A percentile compares a stretch with the other conserved stretches of the same genome.
These are phyloP conservation scores for Acrossocheilus wenchowensis DNA, from an alignment of 2,797 vertebrate genomes.

Conservation along the genomic window DNA sequence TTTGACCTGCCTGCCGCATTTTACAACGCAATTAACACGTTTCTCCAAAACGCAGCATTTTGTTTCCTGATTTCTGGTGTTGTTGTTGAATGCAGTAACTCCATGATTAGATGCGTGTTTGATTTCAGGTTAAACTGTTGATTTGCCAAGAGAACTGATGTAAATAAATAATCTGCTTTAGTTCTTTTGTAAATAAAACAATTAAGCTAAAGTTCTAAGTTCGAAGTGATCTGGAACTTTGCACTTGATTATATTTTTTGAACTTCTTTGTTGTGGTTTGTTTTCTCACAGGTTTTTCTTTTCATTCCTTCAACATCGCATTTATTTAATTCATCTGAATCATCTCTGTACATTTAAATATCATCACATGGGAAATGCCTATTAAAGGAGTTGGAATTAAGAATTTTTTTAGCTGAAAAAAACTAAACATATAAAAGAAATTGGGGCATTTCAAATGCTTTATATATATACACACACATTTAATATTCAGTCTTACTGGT, in stretches of 20 bases:
- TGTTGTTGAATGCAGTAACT: background rate
- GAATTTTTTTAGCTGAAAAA: too few species aligned
- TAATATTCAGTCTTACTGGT: background rate
- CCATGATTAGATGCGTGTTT: background rate
- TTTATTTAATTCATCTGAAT: background rate
- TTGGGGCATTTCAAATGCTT: too few species aligned
- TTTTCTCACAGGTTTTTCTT: background rate
- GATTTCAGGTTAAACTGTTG: background rate
- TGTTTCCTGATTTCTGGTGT: background rate
- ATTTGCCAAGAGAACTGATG: conserved; percentile 20
- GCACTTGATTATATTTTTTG: background rate
- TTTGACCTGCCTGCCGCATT: background rate
- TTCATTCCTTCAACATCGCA: background rate
- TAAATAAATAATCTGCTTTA: conserved; percentile 1
- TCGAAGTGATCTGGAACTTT: background rate
- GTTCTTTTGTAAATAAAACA: conserved; percentile 30
- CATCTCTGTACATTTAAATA: too few species aligned
- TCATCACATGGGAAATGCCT: background rate
- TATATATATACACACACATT: too few species aligned
- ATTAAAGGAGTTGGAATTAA: background rate
- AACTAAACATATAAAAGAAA: too few species aligned
- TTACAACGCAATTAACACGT: background rate
- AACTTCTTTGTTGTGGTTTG: background rate
- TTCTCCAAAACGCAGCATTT: background rate
- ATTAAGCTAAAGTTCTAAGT: background rate